Evolutionary conservation across 2,797 vertebrate genomes (phyloP).

Genomic region (Amphiprion clarkii): DNA sequence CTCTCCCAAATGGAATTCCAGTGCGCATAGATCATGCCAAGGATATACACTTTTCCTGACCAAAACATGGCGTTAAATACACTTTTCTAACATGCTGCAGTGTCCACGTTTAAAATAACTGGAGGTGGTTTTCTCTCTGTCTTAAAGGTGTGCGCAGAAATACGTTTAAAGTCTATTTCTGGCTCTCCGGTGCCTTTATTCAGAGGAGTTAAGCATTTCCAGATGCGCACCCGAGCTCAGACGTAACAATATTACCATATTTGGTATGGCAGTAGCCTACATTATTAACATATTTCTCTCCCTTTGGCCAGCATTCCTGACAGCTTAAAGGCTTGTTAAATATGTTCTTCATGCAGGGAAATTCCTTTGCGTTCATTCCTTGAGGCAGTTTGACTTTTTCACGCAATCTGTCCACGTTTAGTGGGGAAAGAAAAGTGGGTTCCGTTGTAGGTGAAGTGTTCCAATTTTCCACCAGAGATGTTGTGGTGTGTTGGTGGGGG

Average conservation of each 20-base stretch:
- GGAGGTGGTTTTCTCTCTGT: constrained; percentile 19
- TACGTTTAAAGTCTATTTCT: constrained; percentile 91
- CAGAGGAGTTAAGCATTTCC: constrained; percentile 91
- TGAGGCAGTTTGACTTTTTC: constrained; percentile 88
- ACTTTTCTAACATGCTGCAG: constrained; percentile 28
- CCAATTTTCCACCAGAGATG: constrained; percentile 86
- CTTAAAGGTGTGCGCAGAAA: constrained; percentile 73
- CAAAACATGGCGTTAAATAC: constrained; percentile 4
- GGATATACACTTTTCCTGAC: too few species aligned
- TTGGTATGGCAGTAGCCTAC: constrained; percentile 99
- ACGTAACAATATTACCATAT: constrained; percentile 99
- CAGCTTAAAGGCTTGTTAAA: constrained; percentile 97
- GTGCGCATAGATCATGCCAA: too few species aligned
- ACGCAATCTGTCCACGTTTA: constrained; percentile 90
- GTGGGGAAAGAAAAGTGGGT: constrained; percentile 70
- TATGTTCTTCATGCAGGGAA: constrained; percentile 94
- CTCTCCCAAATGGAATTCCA: too few species aligned
- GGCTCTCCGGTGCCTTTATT: constrained; percentile 86
- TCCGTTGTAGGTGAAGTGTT: constrained; percentile 73
- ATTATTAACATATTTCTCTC: constrained; percentile 98
- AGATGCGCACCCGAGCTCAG: constrained; percentile 96
- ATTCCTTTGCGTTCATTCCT: constrained; percentile 94
- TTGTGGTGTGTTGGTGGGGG: constrained; percentile 74
- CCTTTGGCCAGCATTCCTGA: constrained; percentile 96
- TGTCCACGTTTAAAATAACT: constrained; percentile 62